Evolutionary conservation across 2,113 vertebrate genomes (phyloP).

Genomic region (Cariama cristata): DNA sequence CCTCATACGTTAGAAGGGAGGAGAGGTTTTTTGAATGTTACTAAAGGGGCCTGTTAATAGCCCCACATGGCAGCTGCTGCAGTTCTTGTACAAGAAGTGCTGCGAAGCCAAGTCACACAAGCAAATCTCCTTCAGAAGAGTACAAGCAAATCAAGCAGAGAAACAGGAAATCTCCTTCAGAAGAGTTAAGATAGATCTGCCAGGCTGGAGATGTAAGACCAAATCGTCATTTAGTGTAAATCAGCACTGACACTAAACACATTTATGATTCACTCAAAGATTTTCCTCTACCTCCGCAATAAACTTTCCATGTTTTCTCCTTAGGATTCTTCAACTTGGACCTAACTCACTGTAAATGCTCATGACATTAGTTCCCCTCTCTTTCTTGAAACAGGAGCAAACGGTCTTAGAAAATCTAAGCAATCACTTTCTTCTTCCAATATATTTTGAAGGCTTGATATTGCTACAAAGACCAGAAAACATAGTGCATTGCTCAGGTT

Average conservation of each 20-base stretch:
- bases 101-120: background rate
- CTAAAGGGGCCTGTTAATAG: background rate
- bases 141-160: background rate
- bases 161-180: background rate
- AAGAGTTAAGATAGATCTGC: background rate
- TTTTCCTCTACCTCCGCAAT: background rate
- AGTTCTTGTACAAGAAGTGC: background rate
- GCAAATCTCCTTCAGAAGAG: background rate
- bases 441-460: background rate
- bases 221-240: background rate
- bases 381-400: background rate
- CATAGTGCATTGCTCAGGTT: background rate
- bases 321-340: background rate
- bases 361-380: background rate
- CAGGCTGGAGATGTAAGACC: background rate
- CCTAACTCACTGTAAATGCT: background rate
- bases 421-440: background rate
- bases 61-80: background rate
- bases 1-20: background rate
- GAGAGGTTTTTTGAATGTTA: background rate
- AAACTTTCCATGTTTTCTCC: background rate
- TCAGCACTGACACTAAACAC: background rate
- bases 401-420: background rate
- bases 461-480: background rate
- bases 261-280: background rate